These are phyloP conservation scores for Goniozus legneri DNA, from an alignment of 1,140 invertebrate genomes.

Conservation along the genomic window DNA sequence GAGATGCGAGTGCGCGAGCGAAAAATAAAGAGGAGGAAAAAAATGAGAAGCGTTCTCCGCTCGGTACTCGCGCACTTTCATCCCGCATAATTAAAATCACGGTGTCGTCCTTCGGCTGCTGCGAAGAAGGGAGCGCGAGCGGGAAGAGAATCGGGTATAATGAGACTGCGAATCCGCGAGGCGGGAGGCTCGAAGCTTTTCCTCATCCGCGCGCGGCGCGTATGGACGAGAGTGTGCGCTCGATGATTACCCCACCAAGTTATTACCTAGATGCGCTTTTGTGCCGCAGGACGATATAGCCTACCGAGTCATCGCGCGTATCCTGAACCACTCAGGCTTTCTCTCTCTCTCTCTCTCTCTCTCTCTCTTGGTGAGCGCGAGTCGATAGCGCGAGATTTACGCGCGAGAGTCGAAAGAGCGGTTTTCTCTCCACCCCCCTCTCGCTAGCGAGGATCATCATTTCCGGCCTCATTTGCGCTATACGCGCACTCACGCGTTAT, in stretches of 20 bases:
- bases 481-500: too few relatives aligned
- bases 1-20: slow-evolving; percentile 3
- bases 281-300: slow-evolving; percentile 18
- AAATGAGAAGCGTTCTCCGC: slow-evolving; percentile 3
- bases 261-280: slow-evolving; percentile 46
- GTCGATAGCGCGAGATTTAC: too few relatives aligned
- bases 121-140: slow-evolving; percentile 15
- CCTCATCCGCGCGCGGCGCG: neutral
- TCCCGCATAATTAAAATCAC: slow-evolving; percentile 50
- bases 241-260: slow-evolving; percentile 47
- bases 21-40: slow-evolving; percentile 10
- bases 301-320: slow-evolving; percentile 9
- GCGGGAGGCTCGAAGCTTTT: slow-evolving; percentile 16
- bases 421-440: too few relatives aligned
- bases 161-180: slow-evolving; percentile 17
- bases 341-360: neutral
- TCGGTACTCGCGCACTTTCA: slow-evolving; percentile 38
- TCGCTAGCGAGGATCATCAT: slow-evolving; percentile 26
- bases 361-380: neutral
- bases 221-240: slow-evolving; percentile 21
- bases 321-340: too few relatives aligned
- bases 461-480: slow-evolving; percentile 22
- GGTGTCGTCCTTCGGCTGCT: slow-evolving; percentile 30
- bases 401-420: too few relatives aligned
- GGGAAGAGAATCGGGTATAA: slow-evolving; percentile 20